These are phyloP conservation scores for Clarias pachynema DNA, from an alignment of 2,797 vertebrate species.

Conservation along the genomic window DNA sequence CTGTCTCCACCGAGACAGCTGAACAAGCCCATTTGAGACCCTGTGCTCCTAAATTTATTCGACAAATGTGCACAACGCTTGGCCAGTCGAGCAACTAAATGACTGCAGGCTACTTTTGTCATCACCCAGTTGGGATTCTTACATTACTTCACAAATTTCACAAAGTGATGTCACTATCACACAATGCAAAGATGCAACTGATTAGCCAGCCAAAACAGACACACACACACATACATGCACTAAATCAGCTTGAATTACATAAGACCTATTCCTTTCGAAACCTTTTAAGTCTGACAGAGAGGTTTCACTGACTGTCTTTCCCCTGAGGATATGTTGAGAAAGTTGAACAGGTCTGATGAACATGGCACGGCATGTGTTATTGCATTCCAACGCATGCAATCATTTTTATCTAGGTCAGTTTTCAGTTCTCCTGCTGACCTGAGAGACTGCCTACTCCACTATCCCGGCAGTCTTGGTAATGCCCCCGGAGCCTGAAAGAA, in stretches of 20 bases:
- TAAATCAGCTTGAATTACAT: constrained; percentile 45
- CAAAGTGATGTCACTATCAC: constrained; percentile 25
- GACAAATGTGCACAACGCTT: constrained; percentile 40
- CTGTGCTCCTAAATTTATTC: constrained; percentile 35
- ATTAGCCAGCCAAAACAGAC: constrained; percentile 12
- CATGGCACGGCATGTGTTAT: neutral
- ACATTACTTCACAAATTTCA: constrained; percentile 26
- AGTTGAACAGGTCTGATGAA: constrained; percentile 23
- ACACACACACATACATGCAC: constrained; percentile 33
- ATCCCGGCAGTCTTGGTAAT: constrained; percentile 39
- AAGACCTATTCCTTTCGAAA: constrained; percentile 30
- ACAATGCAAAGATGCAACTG: constrained; percentile 31
- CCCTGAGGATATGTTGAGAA: constrained; percentile 11
- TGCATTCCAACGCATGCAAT: constrained; percentile 3
- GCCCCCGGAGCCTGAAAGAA: constrained; percentile 51
- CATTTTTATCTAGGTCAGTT: constrained; percentile 36
- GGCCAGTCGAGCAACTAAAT: constrained; percentile 19
- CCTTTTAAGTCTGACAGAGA: constrained; percentile 30
- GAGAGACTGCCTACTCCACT: constrained; percentile 32
- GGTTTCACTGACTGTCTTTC: neutral
- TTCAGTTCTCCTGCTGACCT: constrained; percentile 19
- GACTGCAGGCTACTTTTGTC: constrained; percentile 2
- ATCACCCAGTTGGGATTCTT: constrained; percentile 18
- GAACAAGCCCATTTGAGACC: constrained; percentile 45
- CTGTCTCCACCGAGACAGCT: constrained; percentile 38